These are phyloP conservation scores for Limnephilus marmoratus DNA, from an alignment of 2,888 invertebrate species.

Conservation along the genomic window DNA sequence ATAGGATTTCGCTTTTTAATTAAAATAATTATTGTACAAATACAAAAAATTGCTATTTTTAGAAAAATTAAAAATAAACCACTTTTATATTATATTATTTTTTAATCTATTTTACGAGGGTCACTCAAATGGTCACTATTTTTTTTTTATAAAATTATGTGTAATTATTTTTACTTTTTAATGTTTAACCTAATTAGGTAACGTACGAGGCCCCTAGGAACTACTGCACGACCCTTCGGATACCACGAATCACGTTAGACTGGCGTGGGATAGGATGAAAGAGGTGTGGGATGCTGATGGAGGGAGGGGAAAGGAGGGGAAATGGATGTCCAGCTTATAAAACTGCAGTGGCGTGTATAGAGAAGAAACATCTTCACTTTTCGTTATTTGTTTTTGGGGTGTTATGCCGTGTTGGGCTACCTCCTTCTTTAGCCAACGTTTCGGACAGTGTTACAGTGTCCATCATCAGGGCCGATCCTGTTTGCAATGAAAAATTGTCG, in stretches of 20 bases:
- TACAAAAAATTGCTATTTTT: not conserved
- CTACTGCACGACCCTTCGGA: slow-evolving; percentile 8
- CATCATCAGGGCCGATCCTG: no score
- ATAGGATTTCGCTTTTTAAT: no score
- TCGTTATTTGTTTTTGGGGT: no score
- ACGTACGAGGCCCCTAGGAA: not conserved
- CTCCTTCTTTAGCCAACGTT: no score
- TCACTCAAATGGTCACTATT: not conserved
- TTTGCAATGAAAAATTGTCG: no score
- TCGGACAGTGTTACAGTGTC: no score
- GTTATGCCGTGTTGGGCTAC: no score
- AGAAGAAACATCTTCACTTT: not conserved
- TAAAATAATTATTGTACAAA: no score
- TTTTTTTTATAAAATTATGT: not conserved
- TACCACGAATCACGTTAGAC: slow-evolving; percentile 5
- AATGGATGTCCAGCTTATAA: not conserved
- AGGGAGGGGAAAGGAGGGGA: not conserved
- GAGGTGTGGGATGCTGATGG: slow-evolving; percentile 11
- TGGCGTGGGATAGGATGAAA: not conserved
- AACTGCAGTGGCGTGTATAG: slow-evolving; percentile 19
- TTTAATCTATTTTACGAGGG: not conserved
- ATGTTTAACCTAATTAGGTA: not conserved
- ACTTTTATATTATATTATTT: not conserved
- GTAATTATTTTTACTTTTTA: slow-evolving; percentile 26
- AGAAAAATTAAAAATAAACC: not conserved